Percentiles rank a stretch among this genome's conserved stretches.
Conservation (phyloP, 2,888 invertebrate species). For the Anoplius nigerrimus region DNA sequence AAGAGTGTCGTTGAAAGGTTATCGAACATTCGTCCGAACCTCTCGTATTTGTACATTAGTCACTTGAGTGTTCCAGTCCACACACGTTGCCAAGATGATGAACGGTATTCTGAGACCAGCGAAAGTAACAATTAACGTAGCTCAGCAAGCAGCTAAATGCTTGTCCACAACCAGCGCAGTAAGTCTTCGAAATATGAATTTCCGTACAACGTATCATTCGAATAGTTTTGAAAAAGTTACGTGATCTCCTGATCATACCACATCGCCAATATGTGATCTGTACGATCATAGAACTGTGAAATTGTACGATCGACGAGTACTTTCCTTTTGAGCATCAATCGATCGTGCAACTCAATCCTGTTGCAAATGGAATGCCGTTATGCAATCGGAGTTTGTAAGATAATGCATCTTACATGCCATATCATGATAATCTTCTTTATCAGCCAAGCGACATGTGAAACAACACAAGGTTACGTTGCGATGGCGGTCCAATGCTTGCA, state of each 20-base stretch:
- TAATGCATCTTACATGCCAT: not conserved
- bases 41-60: constrained; percentile 23
- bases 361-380: constrained; percentile 32
- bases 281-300: no score
- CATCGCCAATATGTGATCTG: not conserved
- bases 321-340: not conserved
- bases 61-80: constrained; percentile 5
- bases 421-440: not conserved
- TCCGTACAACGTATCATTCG: constrained; percentile 65
- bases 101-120: constrained; percentile 65
- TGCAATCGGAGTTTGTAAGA: constrained; percentile 37
- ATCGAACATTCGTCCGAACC: constrained; percentile 24
- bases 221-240: not conserved
- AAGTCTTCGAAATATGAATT: constrained; percentile 79
- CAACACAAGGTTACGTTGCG: not conserved
- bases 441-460: not conserved
- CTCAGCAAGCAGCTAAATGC: constrained; percentile 66
- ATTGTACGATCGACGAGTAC: not conserved
- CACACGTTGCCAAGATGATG: constrained; percentile 61
- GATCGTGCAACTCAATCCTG: not conserved
- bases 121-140: constrained; percentile 57
- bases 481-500: not conserved
- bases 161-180: constrained; percentile 69
- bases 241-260: not conserved
- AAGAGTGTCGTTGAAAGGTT: constrained; percentile 43